Conservation (phyloP, 64 coral and sea anemone species). For the Stylophora pistillata region DNA sequence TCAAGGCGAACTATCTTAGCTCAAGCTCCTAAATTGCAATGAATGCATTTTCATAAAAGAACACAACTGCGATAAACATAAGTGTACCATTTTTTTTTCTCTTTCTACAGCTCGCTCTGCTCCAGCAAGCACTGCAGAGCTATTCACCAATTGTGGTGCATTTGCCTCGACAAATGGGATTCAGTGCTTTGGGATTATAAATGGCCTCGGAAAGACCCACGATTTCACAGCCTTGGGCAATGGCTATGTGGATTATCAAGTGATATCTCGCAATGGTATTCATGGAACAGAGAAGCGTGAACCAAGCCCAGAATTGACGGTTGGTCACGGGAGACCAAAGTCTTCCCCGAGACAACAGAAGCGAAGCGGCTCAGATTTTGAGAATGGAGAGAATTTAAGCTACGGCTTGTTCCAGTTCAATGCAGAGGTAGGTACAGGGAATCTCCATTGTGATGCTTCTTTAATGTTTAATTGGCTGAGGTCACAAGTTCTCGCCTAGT, state of each 20-base stretch:
- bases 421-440: background rate
- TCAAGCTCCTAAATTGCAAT: too few species aligned
- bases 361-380: background rate
- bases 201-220: background rate
- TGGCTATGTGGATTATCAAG: background rate
- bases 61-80: background rate
- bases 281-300: background rate
- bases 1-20: too few species aligned
- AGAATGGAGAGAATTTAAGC: background rate
- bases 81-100: background rate
- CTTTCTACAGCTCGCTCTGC: background rate
- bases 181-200: background rate
- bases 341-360: background rate
- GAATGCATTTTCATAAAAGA: background rate
- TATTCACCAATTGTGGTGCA: background rate
- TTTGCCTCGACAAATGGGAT: background rate
- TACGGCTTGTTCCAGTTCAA: background rate
- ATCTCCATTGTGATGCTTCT: background rate
- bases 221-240: background rate
- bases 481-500: too few species aligned
- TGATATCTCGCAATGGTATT: conserved; percentile 5
- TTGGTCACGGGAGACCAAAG: conserved; percentile 17
- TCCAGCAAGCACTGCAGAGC: background rate
- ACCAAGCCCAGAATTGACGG: conserved; percentile 5
- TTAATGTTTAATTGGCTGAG: too few species aligned